Evolutionary conservation across 2,113 vertebrate genomes (phyloP).

Genomic region (Plotosus lineatus): DNA sequence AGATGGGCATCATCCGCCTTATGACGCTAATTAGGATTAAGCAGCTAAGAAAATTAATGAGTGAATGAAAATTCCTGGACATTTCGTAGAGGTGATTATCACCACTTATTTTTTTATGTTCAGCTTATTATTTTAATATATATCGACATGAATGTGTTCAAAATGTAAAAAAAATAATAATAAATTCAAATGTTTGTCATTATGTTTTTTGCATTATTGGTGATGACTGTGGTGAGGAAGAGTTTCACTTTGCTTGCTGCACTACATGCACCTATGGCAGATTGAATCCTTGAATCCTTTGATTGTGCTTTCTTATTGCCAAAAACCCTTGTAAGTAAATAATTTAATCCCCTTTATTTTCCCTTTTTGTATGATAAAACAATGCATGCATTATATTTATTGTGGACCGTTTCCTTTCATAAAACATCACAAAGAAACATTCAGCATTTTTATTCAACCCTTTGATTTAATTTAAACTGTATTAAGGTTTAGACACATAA

Average conservation of each 20-base stretch:
- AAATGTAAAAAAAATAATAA: too few relatives aligned
- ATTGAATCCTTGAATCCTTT: neutral
- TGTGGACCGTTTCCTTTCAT: neutral
- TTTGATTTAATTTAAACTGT: neutral
- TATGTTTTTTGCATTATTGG: neutral
- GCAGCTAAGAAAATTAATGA: too few relatives aligned
- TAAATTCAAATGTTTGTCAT: neutral
- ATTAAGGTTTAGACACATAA: slow-evolving; percentile 8
- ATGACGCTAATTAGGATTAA: too few relatives aligned
- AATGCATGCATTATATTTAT: neutral
- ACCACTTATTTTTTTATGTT: neutral
- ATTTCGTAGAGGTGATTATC: too few relatives aligned
- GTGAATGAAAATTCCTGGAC: too few relatives aligned
- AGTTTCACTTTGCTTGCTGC: neutral
- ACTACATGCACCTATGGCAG: neutral
- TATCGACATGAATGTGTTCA: too few relatives aligned
- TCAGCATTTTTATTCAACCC: neutral
- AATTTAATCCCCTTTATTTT: neutral
- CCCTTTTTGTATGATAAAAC: neutral
- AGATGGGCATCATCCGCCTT: too few relatives aligned
- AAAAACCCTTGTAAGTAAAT: neutral
- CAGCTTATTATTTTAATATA: neutral
- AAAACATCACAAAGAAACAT: neutral
- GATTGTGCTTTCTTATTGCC: neutral
- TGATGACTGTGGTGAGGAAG: neutral